Evolutionary conservation across 2,797 vertebrate species (phyloP).

Genomic region (Sebastes baramenuke): DNA sequence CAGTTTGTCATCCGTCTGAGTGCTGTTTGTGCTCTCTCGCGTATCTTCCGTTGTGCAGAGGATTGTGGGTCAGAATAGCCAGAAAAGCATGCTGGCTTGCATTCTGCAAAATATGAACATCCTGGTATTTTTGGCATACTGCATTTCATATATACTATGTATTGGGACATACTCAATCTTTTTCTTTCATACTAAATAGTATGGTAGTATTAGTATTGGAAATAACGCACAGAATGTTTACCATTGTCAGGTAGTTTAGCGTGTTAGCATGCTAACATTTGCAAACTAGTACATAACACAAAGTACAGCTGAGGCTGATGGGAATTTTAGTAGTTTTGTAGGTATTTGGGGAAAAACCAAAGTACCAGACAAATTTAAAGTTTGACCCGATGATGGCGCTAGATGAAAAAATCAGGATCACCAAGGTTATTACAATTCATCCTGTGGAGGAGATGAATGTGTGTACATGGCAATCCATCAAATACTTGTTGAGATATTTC

Average conservation of each 20-base stretch:
- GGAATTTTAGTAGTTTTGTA: neutral
- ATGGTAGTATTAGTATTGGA: no score
- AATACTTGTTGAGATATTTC: neutral
- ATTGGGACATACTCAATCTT: no score
- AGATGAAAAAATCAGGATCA: neutral
- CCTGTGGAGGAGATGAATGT: neutral
- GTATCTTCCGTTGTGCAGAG: no score
- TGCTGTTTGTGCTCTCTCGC: no score
- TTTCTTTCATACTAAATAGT: no score
- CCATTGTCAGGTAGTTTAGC: neutral
- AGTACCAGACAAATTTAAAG: neutral
- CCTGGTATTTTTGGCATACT: no score
- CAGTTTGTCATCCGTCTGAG: no score
- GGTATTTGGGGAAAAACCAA: neutral
- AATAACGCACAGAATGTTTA: no score
- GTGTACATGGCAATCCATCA: neutral
- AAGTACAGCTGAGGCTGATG: neutral
- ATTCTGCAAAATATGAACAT: no score
- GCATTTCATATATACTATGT: no score
- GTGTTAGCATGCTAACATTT: neutral
- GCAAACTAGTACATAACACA: neutral
- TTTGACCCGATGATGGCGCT: neutral
- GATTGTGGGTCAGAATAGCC: no score
- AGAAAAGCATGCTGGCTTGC: no score
- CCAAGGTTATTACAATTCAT: neutral